Conservation (phyloP, 2,888 invertebrate genomes). For the Corbicula japonica region DNA sequence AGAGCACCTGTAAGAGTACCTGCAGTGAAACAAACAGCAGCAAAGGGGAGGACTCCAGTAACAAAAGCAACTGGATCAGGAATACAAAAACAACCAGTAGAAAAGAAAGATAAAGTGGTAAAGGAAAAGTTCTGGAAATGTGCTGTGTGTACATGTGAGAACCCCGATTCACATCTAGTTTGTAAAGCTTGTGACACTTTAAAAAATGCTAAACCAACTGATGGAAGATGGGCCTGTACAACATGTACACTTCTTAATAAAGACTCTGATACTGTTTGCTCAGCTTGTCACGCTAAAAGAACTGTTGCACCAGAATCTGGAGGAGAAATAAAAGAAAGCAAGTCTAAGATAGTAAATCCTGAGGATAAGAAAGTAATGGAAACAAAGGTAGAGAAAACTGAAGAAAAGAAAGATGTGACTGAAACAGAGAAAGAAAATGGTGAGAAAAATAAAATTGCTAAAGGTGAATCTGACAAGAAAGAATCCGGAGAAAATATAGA, state of each 20-base stretch:
- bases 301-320: background rate
- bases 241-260: slow-evolving; percentile 76
- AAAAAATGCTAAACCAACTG: slow-evolving; percentile 37
- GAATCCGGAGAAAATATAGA: slow-evolving; percentile 22
- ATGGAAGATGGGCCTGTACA: slow-evolving; percentile 73
- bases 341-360: slow-evolving; percentile 2
- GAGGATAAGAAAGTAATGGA: background rate
- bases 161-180: slow-evolving; percentile 90
- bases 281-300: slow-evolving; percentile 67
- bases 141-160: slow-evolving; percentile 94
- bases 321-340: background rate
- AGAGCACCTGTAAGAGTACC: slow-evolving; percentile 8
- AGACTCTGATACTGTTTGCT: slow-evolving; percentile 59
- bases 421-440: background rate
- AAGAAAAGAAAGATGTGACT: background rate
- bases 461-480: background rate
- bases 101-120: slow-evolving; percentile 33
- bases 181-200: slow-evolving; percentile 94
- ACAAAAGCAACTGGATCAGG: background rate
- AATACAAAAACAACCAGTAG: slow-evolving; percentile 4
- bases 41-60: background rate
- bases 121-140: slow-evolving; percentile 91
- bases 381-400: background rate
- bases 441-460: background rate
- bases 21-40: slow-evolving; percentile 15